Conservation (phyloP, 2,797 vertebrate genomes). For the Pipistrellus nathusii region DNA sequence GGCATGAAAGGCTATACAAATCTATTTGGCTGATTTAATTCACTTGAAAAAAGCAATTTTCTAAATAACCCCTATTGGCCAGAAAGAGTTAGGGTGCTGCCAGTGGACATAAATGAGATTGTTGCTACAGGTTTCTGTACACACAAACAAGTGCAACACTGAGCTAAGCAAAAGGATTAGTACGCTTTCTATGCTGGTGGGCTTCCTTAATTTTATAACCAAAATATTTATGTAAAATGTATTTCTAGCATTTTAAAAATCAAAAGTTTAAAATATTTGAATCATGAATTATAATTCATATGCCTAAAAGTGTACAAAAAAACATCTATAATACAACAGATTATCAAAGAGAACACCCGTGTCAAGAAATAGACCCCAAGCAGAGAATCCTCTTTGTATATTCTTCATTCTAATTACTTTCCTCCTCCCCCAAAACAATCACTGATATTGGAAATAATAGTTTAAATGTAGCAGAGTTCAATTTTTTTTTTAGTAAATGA, state of each 20-base stretch:
- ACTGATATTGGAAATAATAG: neutral
- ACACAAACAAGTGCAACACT: neutral
- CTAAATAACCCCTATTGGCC: conserved; percentile 27
- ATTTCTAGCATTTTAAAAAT: neutral
- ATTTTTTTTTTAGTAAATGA: neutral
- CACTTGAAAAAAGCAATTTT: conserved; percentile 58
- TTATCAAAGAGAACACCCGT: neutral
- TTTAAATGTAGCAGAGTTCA: neutral
- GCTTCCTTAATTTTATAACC: neutral
- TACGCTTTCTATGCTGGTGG: neutral
- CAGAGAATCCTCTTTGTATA: neutral
- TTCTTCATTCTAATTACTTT: neutral
- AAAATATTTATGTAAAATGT: neutral
- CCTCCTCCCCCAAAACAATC: neutral
- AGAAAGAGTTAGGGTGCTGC: conserved; percentile 31
- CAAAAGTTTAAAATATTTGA: neutral
- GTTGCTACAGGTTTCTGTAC: neutral
- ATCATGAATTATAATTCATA: neutral
- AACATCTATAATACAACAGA: neutral
- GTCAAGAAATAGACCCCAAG: neutral
- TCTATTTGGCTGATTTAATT: conserved; percentile 47
- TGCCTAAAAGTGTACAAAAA: neutral
- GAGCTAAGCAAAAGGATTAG: neutral
- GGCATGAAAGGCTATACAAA: neutral
- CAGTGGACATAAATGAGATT: neutral